Evolutionary conservation across 2,888 invertebrate genomes (phyloP).

Genomic region (Eristalinus sepulchralis): DNA sequence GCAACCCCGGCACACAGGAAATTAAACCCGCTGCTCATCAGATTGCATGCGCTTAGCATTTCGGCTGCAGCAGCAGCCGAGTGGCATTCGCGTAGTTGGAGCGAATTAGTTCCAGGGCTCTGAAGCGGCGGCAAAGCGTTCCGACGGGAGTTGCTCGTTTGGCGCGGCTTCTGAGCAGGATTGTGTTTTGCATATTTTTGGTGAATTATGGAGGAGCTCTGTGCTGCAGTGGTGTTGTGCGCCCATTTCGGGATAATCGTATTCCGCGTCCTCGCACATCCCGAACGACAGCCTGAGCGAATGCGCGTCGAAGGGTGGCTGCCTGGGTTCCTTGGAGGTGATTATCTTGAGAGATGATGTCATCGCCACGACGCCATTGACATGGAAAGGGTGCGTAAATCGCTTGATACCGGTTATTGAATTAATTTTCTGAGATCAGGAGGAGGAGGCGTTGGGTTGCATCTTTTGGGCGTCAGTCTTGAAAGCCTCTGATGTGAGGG

Average conservation of each 20-base stretch:
- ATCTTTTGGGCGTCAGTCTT: not conserved
- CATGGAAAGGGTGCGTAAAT: constrained; percentile 44
- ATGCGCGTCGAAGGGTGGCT: constrained; percentile 14
- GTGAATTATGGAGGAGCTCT: constrained; percentile 56
- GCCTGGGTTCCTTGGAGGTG: constrained; percentile 6
- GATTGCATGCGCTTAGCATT: constrained; percentile 72
- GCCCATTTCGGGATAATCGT: constrained; percentile 53
- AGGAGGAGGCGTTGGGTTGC: constrained; percentile 16
- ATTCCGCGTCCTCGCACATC: not conserved
- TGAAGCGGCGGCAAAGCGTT: constrained; percentile 4
- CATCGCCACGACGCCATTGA: constrained; percentile 11
- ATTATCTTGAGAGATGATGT: constrained; percentile 24
- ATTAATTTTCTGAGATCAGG: constrained; percentile 45
- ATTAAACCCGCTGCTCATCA: constrained; percentile 77
- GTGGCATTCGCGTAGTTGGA: constrained; percentile 24
- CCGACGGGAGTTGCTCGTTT: not conserved
- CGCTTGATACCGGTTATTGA: constrained; percentile 57
- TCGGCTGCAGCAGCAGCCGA: constrained; percentile 72
- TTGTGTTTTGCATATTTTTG: constrained; percentile 63
- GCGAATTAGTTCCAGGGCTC: constrained; percentile 23
- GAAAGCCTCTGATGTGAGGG: constrained; percentile 10
- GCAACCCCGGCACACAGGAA: constrained; percentile 77
- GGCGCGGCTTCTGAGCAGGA: not conserved
- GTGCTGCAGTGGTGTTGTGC: constrained; percentile 35
- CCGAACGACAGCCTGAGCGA: constrained; percentile 8